Evolutionary conservation across 92 coral and sea anemone genomes (phyloP), one percentile per base, ranked within the genome.

Genomic region (Anthopleura xanthogrammica): DNA sequence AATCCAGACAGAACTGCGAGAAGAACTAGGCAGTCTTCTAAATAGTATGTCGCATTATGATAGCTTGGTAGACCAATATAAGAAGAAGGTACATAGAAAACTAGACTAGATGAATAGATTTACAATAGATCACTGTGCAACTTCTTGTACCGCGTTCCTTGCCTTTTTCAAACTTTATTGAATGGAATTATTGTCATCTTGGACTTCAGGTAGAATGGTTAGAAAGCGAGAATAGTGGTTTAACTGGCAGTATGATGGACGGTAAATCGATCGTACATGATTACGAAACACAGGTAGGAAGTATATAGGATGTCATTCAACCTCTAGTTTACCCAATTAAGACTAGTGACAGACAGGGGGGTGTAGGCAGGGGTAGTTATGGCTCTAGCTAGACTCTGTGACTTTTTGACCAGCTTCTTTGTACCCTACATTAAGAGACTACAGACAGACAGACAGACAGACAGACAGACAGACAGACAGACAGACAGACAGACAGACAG

Each of bases 1-100:
- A n/a, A 43, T 76, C 19, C 83, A 85, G 79, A 43, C 41, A 24
- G 83, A 85, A 23, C 79, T 85, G 3, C 68, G 83, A 48, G 75
- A 39, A 1, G 88, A 85, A 41, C 40, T 85, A 54, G 43, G 76
- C 52, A 85, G 88, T 60, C 75, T 95, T 60, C 79, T 92, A 60
- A 77, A 78, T 80, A 90, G 88, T 80, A 87, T 95, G 87, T 88
- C 89, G 85, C 87, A 93, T 52, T 93, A 93, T 77, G 97, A 93
- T 72, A 86, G 80, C 62, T 76, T 88, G 57, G 87, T 92, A 76
- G 90, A 92, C 76, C 88, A 88, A 11, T 92, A 87, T 89, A 87
- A 85, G 84, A 78, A 42, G n/a, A 92, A 87, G 95, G 95, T 92
- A 90, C 3, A 75, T 52, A 85, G 79, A 41, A 19, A 14, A 2